Conservation (phyloP, 2,797 vertebrate genomes). For the Smutsia temminckii region DNA sequence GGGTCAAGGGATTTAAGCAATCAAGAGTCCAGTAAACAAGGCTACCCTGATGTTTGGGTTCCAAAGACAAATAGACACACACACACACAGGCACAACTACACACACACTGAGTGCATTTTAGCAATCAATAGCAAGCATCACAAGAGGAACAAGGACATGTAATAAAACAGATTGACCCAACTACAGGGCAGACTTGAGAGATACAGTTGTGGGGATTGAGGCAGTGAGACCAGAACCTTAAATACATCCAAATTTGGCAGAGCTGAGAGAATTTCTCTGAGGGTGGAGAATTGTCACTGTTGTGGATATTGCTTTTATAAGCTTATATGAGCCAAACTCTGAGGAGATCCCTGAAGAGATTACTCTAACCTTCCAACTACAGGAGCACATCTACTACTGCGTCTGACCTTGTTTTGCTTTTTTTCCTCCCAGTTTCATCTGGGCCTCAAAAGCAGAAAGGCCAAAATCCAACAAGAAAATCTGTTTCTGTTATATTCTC, state of each 20-base stretch:
- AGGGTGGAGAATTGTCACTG: background rate
- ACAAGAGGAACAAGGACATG: background rate
- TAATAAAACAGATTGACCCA: slow-evolving; percentile 8
- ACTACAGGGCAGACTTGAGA: background rate
- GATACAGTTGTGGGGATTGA: background rate
- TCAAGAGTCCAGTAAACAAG: background rate
- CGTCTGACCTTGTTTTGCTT: slow-evolving; percentile 43
- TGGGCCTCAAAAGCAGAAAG: slow-evolving; percentile 61
- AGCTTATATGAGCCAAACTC: background rate
- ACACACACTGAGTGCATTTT: background rate
- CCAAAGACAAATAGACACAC: background rate
- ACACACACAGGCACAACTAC: background rate
- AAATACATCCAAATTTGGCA: background rate
- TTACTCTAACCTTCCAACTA: background rate
- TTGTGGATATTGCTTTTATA: background rate
- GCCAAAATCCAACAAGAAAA: slow-evolving; percentile 67
- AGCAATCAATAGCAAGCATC: background rate
- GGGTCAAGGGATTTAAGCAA: slow-evolving; percentile 10
- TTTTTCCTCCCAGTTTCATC: slow-evolving; percentile 40
- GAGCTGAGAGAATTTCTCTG: background rate
- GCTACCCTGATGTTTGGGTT: background rate
- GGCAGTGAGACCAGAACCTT: background rate
- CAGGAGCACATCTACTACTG: background rate
- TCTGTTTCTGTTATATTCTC: slow-evolving; percentile 68
- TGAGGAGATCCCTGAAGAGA: background rate